Evolutionary conservation across 2,797 vertebrate species (phyloP).

Genomic region (Petrocephalus sullivani): DNA sequence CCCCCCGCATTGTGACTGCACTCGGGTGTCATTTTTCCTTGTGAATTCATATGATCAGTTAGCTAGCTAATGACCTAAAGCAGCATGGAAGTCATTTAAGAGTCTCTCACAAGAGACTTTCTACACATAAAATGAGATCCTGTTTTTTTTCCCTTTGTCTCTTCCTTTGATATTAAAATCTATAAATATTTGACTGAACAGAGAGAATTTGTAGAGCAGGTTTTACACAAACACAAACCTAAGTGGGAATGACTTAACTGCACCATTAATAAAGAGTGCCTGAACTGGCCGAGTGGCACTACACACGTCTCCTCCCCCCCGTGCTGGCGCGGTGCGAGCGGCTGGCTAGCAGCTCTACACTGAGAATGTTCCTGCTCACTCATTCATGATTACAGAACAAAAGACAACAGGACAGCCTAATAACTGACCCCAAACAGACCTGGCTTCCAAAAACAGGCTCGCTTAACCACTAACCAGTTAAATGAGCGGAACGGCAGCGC

Average conservation of each 20-base stretch:
- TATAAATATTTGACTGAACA: not conserved
- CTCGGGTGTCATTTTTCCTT: not conserved
- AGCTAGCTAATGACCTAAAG: not conserved
- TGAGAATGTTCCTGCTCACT: not conserved
- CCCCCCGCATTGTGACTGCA: not conserved
- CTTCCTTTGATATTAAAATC: not conserved
- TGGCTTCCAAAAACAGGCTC: not conserved
- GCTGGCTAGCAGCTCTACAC: not conserved
- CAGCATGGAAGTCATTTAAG: not conserved
- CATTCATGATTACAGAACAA: slow-evolving; percentile 14
- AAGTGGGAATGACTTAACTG: not conserved
- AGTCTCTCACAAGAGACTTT: not conserved
- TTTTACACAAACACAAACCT: not conserved
- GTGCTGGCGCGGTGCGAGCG: not conserved
- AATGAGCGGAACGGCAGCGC: slow-evolving; percentile 17
- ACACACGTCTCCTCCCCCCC: not conserved
- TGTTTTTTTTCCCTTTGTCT: not conserved
- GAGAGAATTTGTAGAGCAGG: not conserved
- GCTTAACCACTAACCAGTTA: slow-evolving; percentile 9
- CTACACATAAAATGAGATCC: not conserved
- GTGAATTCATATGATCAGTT: not conserved
- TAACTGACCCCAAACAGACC: not conserved
- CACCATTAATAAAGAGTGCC: not conserved
- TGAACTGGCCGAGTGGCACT: not conserved
- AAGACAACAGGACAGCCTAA: not conserved